Evolutionary conservation across 2,113 vertebrate species (phyloP), one percentile per base, ranked within the genome.

Genomic region (Psophia crepitans): DNA sequence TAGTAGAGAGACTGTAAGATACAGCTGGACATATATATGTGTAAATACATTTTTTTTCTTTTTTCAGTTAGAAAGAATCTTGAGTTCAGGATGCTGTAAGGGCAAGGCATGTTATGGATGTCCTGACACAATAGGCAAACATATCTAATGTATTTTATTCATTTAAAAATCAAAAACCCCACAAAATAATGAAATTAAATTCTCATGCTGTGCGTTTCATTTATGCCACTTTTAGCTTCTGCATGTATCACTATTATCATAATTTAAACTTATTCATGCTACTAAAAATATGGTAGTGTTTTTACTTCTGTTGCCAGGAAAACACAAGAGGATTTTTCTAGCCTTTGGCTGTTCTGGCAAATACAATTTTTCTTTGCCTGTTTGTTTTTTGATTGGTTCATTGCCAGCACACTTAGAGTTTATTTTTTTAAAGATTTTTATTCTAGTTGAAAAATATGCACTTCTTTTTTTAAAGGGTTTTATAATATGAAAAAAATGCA

Each of bases 381-480:
- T 53, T 80, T 77, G 16, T 74, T 8, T 51, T 91, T 84, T 83
- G 14, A 35, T 80, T 83, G 28, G 9, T 78, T 84, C 8, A 18
- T 60, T 82, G 32, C 53, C 32, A 70, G 49, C 19, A 51, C 15
- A 23, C 9, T 63, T 80, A 35, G 4, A 46, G 58, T 56, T 35
- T 71, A 20, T 61, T 37, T 44, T 21, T 33, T 20, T 5, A 32
- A 73, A 37, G 6, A 10, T 61, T 64, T 84, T 65, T 65, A 21
- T 48, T 53, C 27, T n/a, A 58, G 39, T 20, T 60, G 5, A 83
- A 77, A 86, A 86, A 63, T 33, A 5, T 17, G 8, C 5, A n/a
- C 8, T 4, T n/a, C 35, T 43, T 65, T 12, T 1, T 15, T 57
- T 54, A 49, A 65, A 35, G 2, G 0, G 3, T 0, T n/a, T 83